These are phyloP conservation scores for Fundulus diaphanus DNA, from an alignment of 2,797 vertebrate genomes.

Conservation along the genomic window DNA sequence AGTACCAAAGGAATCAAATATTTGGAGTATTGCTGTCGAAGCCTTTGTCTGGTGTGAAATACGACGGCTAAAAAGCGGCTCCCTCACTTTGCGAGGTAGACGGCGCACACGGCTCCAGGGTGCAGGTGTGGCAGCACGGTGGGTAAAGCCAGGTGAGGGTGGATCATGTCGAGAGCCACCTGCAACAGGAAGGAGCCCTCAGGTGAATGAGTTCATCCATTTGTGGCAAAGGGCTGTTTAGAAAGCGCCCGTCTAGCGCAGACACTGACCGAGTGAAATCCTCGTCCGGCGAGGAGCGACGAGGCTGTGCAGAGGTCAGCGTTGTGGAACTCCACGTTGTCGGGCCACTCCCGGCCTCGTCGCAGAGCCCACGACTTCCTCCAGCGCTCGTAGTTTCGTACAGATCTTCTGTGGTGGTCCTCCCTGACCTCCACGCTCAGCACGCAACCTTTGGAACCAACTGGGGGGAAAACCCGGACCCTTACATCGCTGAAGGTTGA, in stretches of 20 bases:
- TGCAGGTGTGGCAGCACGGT: constrained; percentile 83
- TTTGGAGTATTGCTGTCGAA: background rate
- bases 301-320: constrained; percentile 82
- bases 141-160: constrained; percentile 86
- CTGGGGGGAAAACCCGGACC: constrained; percentile 63
- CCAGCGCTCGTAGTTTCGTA: constrained; percentile 87
- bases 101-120: constrained; percentile 85
- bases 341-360: constrained; percentile 85
- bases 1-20: background rate
- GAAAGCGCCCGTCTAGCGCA: background rate
- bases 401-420: constrained; percentile 85
- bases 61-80: background rate
- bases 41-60: background rate
- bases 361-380: constrained; percentile 82
- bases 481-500: background rate
- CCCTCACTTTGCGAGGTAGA: constrained; percentile 93
- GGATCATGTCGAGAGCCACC: constrained; percentile 89
- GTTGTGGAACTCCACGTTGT: constrained; percentile 88
- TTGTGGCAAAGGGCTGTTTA: background rate
- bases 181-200: constrained; percentile 59
- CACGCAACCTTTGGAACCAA: constrained; percentile 86
- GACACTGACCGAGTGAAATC: constrained; percentile 86
- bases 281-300: constrained; percentile 78
- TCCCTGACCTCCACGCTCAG: constrained; percentile 90
- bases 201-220: background rate